Base-by-base conservation (phyloP, 2,113 vertebrate genomes). In the Heterocephalus glaber region DNA sequence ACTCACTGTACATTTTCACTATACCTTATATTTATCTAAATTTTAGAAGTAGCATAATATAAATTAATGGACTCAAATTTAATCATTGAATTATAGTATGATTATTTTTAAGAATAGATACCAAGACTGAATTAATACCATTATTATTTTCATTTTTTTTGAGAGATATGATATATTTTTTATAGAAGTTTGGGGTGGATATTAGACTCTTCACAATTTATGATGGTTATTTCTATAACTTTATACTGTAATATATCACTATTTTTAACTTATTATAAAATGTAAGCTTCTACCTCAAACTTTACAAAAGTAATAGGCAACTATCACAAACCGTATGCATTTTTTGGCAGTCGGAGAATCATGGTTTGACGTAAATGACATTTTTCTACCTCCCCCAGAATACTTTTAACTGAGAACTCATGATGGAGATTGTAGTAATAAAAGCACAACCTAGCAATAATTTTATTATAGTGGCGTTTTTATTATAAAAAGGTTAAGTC, bases 361-460 rank as follows among this genome's bases (percentile, higher is more conserved):
- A 96, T 86, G 16, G 80, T 96, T 63, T 98, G 95, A 98, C 84
- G 98, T 86, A 97, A 95, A 96, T 94, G 92, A 93, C 90, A 96
- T 97, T 97, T 96, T 94, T 95, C 77, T 98, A 60, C 96, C 91
- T 97, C 94, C 96, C 80, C 95, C 96, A 95, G 96, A 98, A 96
- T 96, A 85, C 80, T 98, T 98, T 98, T 97, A 92, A 97, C 95
- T 97, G 70, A 93, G 89, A 97, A 87, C 93, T 97, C 97, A 98
- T 76, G 95, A 86, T 93, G 86, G 89, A 97, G 83, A 97, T 60
- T 86, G 80, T 86, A 90, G 96, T 92, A 96, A 97, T 97, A 97
- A 98, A 98, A 98, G 88, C 68, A 96, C 87, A 97, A 94, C 96
- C 68, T 90, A 97, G 93, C 93, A 97, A 97, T 94, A 89, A 98